Base-by-base conservation (phyloP, 2,113 vertebrate genomes). In the Mormoops blainvillei region DNA sequence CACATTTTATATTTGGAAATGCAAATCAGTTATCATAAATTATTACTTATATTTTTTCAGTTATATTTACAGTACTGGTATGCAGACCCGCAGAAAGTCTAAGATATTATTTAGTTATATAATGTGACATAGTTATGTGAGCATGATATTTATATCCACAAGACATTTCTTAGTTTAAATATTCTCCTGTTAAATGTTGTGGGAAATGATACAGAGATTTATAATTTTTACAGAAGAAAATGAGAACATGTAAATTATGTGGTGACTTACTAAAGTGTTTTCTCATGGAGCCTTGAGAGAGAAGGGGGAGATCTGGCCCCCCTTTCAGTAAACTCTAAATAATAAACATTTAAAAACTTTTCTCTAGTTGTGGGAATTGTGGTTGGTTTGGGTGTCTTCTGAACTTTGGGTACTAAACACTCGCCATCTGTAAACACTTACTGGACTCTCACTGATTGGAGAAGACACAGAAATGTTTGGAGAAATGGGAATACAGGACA, bases 1-100 rank as follows among this genome's bases (percentile, higher is more conserved):
- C 98, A 99, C 99, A 98, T 99, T 99, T 99, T 99, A 98, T 99
- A 97, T 98, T 98, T 98, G 99, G 99, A 99, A 99, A 99, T 99
- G 99, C 99, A 99, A 99, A 99, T 99, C 94, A 97, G 98, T 98
- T 98, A 99, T 99, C 98, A 99, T 99, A 99, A 99, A 99, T 99
- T 99, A 98, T 98, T 98, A 98, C 98, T 98, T 98, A 98, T 98
- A 98, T 99, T 97, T 96, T 97, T 98, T 98, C 98, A 98, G 98
- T 98, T 98, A 98, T 99, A 98, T 99, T 99, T 99, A 98, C 98
- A 98, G 97, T 98, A 98, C 98, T 98, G 97, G 98, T 99, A 99
- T 98, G 98, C 98, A 98, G 98, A 99, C 98, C 98, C 96, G 98
- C 92, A 98, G 98, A 97, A 99, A 99, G 98, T 98, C 98, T 98